phyloP scores from a whole-genome alignment of 2,888 invertebrate species.

The Pterobdella sp. region DNA sequence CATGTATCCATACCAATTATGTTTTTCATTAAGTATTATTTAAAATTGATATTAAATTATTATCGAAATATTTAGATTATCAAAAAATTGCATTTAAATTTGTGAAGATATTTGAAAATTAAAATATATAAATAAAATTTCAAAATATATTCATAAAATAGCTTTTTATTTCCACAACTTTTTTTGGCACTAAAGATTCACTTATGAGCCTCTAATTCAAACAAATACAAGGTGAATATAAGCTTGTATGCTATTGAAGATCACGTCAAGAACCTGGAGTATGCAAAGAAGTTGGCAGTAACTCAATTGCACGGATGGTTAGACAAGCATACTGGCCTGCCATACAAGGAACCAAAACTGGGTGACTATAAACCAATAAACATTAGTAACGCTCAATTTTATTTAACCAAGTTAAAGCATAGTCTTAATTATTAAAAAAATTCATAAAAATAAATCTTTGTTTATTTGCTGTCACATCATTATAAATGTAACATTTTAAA shows the following conservation, averaged over 20 bases:
- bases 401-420: no score
- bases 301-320: conserved; percentile 27
- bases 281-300: conserved; percentile 22
- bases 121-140: not conserved
- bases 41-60: no score
- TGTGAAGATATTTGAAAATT: no score
- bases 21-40: not conserved
- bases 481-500: no score
- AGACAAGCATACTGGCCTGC: conserved; percentile 21
- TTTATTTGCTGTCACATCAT: no score
- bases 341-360: conserved; percentile 30
- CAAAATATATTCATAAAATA: not conserved
- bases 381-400: no score
- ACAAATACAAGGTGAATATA: not conserved
- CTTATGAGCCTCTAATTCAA: not conserved
- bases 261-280: conserved; percentile 2
- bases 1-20: not conserved
- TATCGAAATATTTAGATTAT: no score
- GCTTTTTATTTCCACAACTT: no score
- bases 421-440: no score
- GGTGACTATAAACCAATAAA: conserved; percentile 14
- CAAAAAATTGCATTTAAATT: no score
- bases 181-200: not conserved
- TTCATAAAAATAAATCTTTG: no score
- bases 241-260: conserved; percentile 11